These are phyloP conservation scores for Tuta absoluta DNA, from an alignment of 2,888 invertebrate species.

Conservation along the genomic window DNA sequence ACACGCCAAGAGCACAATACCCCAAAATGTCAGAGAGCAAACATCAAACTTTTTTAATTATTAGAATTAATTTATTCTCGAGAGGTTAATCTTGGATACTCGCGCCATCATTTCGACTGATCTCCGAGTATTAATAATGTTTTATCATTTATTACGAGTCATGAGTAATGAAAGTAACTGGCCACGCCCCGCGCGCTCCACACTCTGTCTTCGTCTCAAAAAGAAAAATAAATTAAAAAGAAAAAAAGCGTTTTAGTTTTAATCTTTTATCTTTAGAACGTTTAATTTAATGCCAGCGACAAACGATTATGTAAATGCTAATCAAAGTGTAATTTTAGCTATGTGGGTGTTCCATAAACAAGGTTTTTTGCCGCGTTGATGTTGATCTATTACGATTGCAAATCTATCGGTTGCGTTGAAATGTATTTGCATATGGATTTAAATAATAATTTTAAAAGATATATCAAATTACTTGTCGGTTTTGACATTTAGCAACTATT, in stretches of 20 bases:
- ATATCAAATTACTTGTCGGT: background rate
- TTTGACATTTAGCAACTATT: constrained; percentile 12
- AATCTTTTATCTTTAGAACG: constrained; percentile 53
- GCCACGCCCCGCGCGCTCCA: constrained; percentile 74
- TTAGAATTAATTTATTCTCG: constrained; percentile 76
- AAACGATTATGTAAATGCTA: constrained; percentile 62
- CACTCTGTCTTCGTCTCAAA: constrained; percentile 76
- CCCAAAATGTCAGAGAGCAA: constrained; percentile 37
- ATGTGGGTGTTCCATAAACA: constrained; percentile 56
- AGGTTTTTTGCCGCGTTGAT: constrained; percentile 39
- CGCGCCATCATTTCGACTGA: constrained; percentile 70
- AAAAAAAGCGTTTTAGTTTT: constrained; percentile 45
- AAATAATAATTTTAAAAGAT: constrained; percentile 18
- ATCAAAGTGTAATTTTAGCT: constrained; percentile 44
- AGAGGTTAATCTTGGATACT: constrained; percentile 66
- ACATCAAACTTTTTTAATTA: constrained; percentile 68
- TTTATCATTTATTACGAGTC: constrained; percentile 79
- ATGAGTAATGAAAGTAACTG: constrained; percentile 79
- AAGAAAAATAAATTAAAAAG: constrained; percentile 68
- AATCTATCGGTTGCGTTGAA: constrained; percentile 36
- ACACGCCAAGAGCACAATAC: constrained; percentile 3
- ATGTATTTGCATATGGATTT: constrained; percentile 27
- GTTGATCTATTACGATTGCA: constrained; percentile 43
- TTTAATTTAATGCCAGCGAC: constrained; percentile 68
- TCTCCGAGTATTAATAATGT: constrained; percentile 79